A percentile compares a stretch with the other conserved stretches of the same genome.
Conservation (phyloP, 2,113 vertebrate genomes). For the Campylomormyrus numenius region DNA sequence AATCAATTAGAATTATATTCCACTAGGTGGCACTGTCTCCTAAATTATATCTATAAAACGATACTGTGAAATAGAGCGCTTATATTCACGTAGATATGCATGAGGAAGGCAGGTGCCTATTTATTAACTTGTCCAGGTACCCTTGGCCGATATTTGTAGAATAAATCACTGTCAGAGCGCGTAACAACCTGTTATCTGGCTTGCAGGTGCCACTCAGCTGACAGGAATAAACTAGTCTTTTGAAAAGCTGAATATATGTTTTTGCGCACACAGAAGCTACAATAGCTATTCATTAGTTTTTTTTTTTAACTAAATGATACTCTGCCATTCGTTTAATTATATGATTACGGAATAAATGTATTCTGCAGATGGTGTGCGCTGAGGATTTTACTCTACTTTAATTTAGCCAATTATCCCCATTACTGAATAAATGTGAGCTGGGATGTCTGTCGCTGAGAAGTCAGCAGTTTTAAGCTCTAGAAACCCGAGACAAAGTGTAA, state of each 20-base stretch:
- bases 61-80: background rate
- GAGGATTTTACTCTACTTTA: background rate
- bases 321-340: background rate
- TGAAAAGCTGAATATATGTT: background rate
- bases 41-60: background rate
- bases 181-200: background rate
- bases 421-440: background rate
- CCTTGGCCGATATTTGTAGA: background rate
- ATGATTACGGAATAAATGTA: background rate
- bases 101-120: background rate
- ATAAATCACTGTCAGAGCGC: background rate
- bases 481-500: background rate
- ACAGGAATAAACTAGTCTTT: background rate
- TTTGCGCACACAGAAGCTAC: background rate
- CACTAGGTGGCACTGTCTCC: background rate
- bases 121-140: background rate
- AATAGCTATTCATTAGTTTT: background rate
- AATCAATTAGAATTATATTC: background rate
- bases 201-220: background rate
- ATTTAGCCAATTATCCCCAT: background rate
- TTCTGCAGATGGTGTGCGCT: background rate
- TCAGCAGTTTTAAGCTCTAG: background rate
- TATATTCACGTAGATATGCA: background rate
- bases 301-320: background rate
- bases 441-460: background rate